Conservation (phyloP, 2,797 vertebrate species). For the Acrocephalus scirpaceus region DNA sequence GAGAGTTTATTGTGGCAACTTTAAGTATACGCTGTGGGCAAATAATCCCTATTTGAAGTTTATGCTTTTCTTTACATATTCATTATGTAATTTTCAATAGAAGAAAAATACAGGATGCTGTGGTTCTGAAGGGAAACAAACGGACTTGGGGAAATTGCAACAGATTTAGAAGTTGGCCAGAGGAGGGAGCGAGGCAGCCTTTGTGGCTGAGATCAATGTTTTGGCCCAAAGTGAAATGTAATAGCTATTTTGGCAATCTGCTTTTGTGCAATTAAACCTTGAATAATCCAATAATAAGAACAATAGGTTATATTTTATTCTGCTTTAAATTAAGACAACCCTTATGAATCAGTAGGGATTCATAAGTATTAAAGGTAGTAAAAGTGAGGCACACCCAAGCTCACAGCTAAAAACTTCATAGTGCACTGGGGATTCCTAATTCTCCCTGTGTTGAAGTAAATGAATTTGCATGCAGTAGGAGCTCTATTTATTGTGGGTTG, state of each 20-base stretch:
- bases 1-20: background rate
- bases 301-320: background rate
- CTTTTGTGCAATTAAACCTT: conserved; percentile 23
- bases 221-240: background rate
- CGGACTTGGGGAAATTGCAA: background rate
- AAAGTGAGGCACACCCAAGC: background rate
- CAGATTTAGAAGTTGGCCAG: background rate
- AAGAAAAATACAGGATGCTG: background rate
- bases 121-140: background rate
- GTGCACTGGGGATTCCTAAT: background rate
- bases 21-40: background rate
- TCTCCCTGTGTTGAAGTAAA: background rate
- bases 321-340: background rate
- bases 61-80: background rate
- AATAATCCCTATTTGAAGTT: background rate
- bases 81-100: background rate
- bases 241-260: background rate
- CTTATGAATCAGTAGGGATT: background rate
- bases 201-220: background rate
- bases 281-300: conserved; percentile 18
- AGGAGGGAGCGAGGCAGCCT: conserved; percentile 7
- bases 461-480: background rate
- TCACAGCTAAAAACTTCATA: background rate
- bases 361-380: background rate
- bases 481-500: background rate